phyloP scores from a whole-genome alignment of 2,888 invertebrate genomes.

The Phaonia tiefii region DNA sequence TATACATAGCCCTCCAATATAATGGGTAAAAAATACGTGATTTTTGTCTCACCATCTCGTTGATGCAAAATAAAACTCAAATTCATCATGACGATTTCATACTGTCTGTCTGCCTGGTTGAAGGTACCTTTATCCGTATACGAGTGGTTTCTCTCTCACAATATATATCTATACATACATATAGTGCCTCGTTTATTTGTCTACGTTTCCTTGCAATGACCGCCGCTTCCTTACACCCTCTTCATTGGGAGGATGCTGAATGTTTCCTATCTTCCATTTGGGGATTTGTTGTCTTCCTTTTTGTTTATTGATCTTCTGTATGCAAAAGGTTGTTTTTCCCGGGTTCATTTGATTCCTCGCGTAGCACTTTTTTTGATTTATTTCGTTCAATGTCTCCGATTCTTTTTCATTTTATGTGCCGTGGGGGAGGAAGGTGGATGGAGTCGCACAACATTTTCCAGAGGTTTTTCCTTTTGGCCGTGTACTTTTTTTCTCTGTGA shows the following conservation, averaged over 20 bases:
- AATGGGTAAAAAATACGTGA: conserved; percentile 10
- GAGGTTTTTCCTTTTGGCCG: conserved; percentile 29
- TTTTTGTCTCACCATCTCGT: conserved; percentile 18
- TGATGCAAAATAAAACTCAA: conserved; percentile 38
- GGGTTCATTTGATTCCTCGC: conserved; percentile 52
- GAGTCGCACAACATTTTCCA: too few relatives aligned
- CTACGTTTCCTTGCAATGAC: conserved; percentile 38
- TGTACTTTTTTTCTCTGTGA: conserved; percentile 52
- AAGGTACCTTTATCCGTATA: neutral
- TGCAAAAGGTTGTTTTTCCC: conserved; percentile 49
- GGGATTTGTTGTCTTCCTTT: conserved; percentile 22
- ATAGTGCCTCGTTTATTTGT: conserved; percentile 37
- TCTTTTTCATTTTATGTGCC: conserved; percentile 4
- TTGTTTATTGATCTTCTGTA: conserved; percentile 58
- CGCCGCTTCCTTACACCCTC: too few relatives aligned
- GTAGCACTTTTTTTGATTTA: conserved; percentile 60
- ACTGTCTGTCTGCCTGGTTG: conserved; percentile 1
- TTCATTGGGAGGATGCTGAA: conserved; percentile 26
- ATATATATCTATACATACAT: too few relatives aligned
- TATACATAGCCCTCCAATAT: neutral
- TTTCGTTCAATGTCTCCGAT: conserved; percentile 55
- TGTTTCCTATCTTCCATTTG: conserved; percentile 20
- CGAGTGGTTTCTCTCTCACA: neutral
- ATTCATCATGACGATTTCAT: conserved; percentile 59
- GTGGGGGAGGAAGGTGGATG: too few relatives aligned